phyloP scores from a whole-genome alignment of 2,888 invertebrate genomes.

The Boloria selene region DNA sequence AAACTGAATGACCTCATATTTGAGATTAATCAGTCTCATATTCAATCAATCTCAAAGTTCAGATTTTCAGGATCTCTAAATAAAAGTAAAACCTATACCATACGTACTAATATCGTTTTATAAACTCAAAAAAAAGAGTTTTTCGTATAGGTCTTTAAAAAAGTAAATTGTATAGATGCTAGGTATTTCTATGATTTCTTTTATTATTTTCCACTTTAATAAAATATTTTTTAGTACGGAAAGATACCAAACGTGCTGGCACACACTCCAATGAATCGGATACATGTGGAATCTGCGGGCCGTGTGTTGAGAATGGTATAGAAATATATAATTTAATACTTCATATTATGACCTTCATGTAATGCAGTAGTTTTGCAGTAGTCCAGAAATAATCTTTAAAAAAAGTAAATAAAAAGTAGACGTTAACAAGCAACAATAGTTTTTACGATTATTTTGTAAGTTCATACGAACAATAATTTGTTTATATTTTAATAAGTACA shows the following conservation, averaged over 20 bases:
- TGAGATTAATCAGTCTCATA: too few relatives aligned
- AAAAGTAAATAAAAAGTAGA: too few relatives aligned
- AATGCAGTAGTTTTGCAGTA: background rate
- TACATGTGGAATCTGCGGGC: slow-evolving; percentile 35
- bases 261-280: slow-evolving; percentile 21
- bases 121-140: too few relatives aligned
- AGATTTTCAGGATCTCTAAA: slow-evolving; percentile 23
- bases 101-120: too few relatives aligned
- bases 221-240: slow-evolving; percentile 35
- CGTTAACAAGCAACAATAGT: too few relatives aligned
- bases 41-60: slow-evolving; percentile 3
- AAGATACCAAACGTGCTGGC: slow-evolving; percentile 26
- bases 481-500: too few relatives aligned
- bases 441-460: too few relatives aligned
- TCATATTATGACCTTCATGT: background rate
- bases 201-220: background rate
- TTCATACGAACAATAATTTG: too few relatives aligned
- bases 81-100: background rate
- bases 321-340: slow-evolving; percentile 3
- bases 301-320: slow-evolving; percentile 33
- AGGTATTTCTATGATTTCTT: background rate
- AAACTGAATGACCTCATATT: slow-evolving; percentile 25
- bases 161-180: too few relatives aligned
- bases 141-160: too few relatives aligned
- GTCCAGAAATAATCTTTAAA: too few relatives aligned